Evolutionary conservation across 35 echinoderm and acorn worm species (phyloP), one percentile per base, ranked within the genome.

Genomic region (Apostichopus parvimensis): DNA sequence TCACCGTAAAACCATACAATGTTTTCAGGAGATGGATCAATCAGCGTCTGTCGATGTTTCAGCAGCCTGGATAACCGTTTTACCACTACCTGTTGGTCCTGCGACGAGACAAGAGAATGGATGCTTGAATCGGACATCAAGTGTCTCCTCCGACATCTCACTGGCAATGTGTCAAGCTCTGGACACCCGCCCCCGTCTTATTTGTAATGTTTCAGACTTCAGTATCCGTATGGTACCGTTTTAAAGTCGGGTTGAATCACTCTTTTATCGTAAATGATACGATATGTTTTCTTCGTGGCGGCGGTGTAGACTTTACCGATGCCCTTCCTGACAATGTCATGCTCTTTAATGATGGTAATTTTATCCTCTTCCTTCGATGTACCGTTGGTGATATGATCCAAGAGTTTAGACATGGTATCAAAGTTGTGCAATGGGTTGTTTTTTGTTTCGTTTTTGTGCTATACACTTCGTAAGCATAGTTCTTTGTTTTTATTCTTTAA

Each of bases 401-500:
- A 3, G 53, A 87, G 56, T 64, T 23, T 62, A 4, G 58, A 6
- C 22, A 68, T 87, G 59, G 82, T 26, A 15, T 87, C 92, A 86
- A 93, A 93, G 53, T 77, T 86, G 56, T 86, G 86, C 73, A 88
- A 77, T 20, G 5, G 9, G 65, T 66, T 17, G 8, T 18, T 21
- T 34, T 83, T 60, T 58, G 9, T 3, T 72, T 56, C 8, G 12
- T 87, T 53, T 79, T 79, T n/a, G 52, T 75, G 25, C 24, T 53
- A 17, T 20, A 22, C 22, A 88, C 53, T 34, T 93, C 55, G 52
- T 93, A 88, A 6, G 57, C 92, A 79, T 88, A 93, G 73, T 79
- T 87, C 26, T 93, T 93, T 14, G 73, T 25, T 25, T 25, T 25
- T 25, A 25, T 25, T 25, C 24, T 25, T 25, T 25, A 25, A 25